Base-by-base conservation (phyloP, 2,797 vertebrate genomes). In the Scomberomorus guttatus region DNA sequence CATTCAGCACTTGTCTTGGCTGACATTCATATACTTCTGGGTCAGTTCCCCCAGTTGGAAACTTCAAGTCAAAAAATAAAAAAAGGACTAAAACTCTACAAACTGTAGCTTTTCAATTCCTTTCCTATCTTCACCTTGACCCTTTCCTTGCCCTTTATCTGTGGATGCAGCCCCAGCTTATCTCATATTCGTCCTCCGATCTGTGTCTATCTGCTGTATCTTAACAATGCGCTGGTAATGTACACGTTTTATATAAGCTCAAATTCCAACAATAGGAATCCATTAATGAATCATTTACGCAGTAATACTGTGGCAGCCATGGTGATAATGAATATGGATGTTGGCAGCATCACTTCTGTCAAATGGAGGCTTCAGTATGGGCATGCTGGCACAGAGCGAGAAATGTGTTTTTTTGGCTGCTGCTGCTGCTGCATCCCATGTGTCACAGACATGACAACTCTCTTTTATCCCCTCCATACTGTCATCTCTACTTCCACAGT, bases 381-480 rank as follows among this genome's bases (percentile, higher is more conserved):
- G 54, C 70, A 70, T 17, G 25, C 55, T 85, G 82, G 81, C 90
- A 87, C 59, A 6, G 61, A 76, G 62, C 1, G 14, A 77, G 73
- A 82, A 86, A 79, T 82, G 77, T 74, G 75, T 64, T 77, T 83
- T 77, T 79, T 90, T 46, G 14, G 14, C 17, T 46, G 85, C 89
- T 69, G 50, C 89, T 69, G 50, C 63, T 69, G 85, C 70, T 48
- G 17, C 27, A 58, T 87, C 84, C 62, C 78, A 81, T 86, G 85
- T 92, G 89, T 94, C 90, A 88, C 72, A 79, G 69, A 87, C 60
- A 80, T 83, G 75, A 92, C 81, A 86, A 77, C 83, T 84, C 83
- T 82, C 86, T 88, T 89, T 92, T 78, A 91, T 90, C 83, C 64
- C 6, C 52, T 79, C 73, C 64, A 84, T 89, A 81, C 82, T 76